Base-by-base conservation (phyloP, 2,888 invertebrate species). In the Adelphocoris suturalis region DNA sequence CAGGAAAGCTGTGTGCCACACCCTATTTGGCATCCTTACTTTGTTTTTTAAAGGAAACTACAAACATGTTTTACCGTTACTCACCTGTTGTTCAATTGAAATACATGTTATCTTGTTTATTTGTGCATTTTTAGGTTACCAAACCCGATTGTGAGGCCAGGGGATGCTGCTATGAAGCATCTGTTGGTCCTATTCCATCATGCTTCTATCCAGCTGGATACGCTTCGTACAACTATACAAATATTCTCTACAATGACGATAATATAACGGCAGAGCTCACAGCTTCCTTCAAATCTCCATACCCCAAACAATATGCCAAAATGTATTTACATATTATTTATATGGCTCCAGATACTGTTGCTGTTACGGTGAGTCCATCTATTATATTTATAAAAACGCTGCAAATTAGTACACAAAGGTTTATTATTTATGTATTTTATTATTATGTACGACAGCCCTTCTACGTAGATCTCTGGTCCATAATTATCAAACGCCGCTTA, bases 111-210 rank as follows among this genome's bases (percentile, higher is more conserved):
- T 52, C 2, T 11, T 52, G 11, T 52, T 16, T 52, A 52, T 52
- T 16, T 11, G 52, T 52, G 16, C 16, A 12, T 52, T 82, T 52
- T 28, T 12, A 82, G 82, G 82, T 82, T 16, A 82, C 52, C 23
- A 23, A 86, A 86, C 75, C 46, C n/a, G 68, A 47, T 1, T 88
- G 88, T 19, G 48, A 28, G 12, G 23, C 55, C 16, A n/a, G 80
- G 27, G 89, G 89, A 19, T 89, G 89, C 52, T 89, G 89, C 82
- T 89, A 81, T 48, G 47, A 80, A 47, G 37, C n/a, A n/a, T 57
- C 89, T 4, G 57, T 47, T 3, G 81, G 57, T 19, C 68, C 81
- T 7, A 37, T 81, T 16, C 89, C 89, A 0, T 81, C 89, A 11
- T 89, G 89, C 28, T 89, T 81, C 61, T 89, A 89, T 46, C 89